phyloP scores from a whole-genome alignment of 2,888 invertebrate species.

The Drosophila niveifrons region DNA sequence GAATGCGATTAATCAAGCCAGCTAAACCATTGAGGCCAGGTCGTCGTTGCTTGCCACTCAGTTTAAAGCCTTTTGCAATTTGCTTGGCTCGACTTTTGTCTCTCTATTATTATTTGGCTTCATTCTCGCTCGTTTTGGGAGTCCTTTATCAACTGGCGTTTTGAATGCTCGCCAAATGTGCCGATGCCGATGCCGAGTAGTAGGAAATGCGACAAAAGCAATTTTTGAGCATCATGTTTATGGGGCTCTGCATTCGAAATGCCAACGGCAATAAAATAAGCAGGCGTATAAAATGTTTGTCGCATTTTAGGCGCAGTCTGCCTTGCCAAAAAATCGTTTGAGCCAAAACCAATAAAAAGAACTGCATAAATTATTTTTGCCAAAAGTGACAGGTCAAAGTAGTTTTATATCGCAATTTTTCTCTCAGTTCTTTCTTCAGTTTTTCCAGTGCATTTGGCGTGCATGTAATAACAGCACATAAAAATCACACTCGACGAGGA shows the following conservation, averaged over 20 bases:
- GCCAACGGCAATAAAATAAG: constrained; percentile 56
- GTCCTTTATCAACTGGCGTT: constrained; percentile 30
- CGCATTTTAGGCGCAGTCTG: constrained; percentile 67
- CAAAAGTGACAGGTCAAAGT: constrained; percentile 40
- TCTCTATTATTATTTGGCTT: neutral
- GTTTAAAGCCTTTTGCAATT: neutral
- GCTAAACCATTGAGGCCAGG: neutral
- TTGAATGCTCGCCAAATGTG: constrained; percentile 69
- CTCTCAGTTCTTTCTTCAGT: neutral
- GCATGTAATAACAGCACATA: constrained; percentile 61
- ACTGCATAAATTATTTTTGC: constrained; percentile 67
- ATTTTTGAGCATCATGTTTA: constrained; percentile 62
- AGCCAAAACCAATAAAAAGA: constrained; percentile 54
- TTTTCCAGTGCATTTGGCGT: constrained; percentile 68
- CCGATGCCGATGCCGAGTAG: constrained; percentile 16
- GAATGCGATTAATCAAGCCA: constrained; percentile 44
- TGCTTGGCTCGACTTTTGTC: neutral
- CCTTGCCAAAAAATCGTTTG: constrained; percentile 29
- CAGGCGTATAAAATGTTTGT: constrained; percentile 61
- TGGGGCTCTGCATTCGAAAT: constrained; percentile 51
- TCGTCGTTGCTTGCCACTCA: neutral
- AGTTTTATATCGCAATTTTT: constrained; percentile 18
- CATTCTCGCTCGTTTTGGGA: neutral
- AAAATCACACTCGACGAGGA: constrained; percentile 53
- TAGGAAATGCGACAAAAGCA: constrained; percentile 67